Evolutionary conservation across 2,888 invertebrate genomes (phyloP).

Genomic region (Tyria jacobaeae): DNA sequence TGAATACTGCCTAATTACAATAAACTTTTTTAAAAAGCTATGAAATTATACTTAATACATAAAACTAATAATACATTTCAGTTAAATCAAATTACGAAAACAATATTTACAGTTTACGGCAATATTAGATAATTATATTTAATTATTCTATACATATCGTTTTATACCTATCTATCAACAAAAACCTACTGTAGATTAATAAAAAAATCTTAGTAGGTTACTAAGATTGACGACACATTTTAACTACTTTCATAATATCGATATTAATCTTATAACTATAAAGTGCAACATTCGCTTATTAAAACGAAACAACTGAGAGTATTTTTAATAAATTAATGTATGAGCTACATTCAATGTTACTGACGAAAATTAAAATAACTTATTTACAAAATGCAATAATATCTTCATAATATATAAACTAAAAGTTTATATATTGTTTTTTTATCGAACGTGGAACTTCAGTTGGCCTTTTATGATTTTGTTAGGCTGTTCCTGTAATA

Average conservation of each 20-base stretch:
- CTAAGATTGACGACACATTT: constrained; percentile 82
- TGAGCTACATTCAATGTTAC: constrained; percentile 70
- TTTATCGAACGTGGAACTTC: constrained; percentile 43
- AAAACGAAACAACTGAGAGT: constrained; percentile 81
- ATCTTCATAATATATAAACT: constrained; percentile 64
- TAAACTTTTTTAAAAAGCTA: constrained; percentile 78
- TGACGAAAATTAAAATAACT: constrained; percentile 69
- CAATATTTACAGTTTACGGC: constrained; percentile 84
- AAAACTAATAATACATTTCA: constrained; percentile 83
- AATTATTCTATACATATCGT: constrained; percentile 82
- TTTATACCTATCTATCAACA: constrained; percentile 84
- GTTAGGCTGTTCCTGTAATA: constrained; percentile 37
- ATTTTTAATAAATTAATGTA: constrained; percentile 83
- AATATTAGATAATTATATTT: constrained; percentile 64
- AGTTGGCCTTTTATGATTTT: constrained; percentile 38
- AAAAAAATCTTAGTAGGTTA: constrained; percentile 79
- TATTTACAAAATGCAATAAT: constrained; percentile 85
- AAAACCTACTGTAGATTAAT: constrained; percentile 75
- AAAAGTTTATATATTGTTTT: constrained; percentile 53
- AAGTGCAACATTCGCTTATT: constrained; percentile 84
- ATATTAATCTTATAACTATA: constrained; percentile 79
- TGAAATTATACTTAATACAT: constrained; percentile 67
- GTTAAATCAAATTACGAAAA: constrained; percentile 81
- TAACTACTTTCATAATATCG: constrained; percentile 80
- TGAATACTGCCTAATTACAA: constrained; percentile 67